Conservation (phyloP, 2,888 invertebrate genomes). For the Yponomeuta evonymella region DNA sequence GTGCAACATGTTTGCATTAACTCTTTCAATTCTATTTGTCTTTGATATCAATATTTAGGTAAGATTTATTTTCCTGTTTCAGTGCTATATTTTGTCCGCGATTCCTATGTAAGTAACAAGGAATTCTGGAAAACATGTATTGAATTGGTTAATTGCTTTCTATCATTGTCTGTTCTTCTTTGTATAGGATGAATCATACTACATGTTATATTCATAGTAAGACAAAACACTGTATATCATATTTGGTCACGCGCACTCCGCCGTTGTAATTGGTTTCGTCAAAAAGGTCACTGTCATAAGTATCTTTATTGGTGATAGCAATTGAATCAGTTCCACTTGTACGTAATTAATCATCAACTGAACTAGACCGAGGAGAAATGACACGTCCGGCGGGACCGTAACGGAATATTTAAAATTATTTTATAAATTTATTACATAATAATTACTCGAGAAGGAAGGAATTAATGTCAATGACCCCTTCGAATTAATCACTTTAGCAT, state of each 20-base stretch:
- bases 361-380: slow-evolving; percentile 17
- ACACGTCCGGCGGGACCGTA: background rate
- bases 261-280: slow-evolving; percentile 36
- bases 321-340: slow-evolving; percentile 75
- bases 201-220: slow-evolving; percentile 1
- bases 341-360: slow-evolving; percentile 69
- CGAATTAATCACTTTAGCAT: slow-evolving; percentile 5
- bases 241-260: slow-evolving; percentile 16
- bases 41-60: too few species aligned
- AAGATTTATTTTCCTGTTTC: too few species aligned
- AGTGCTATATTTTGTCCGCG: too few species aligned
- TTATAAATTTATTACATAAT: background rate
- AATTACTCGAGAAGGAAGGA: too few species aligned
- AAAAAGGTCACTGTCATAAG: slow-evolving; percentile 64
- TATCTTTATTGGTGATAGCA: slow-evolving; percentile 61
- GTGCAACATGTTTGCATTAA: background rate
- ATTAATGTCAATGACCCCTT: slow-evolving; percentile 5
- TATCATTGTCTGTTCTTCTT: background rate
- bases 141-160: background rate
- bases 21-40: background rate
- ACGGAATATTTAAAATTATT: background rate
- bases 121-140: background rate
- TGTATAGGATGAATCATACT: background rate
- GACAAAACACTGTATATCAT: background rate
- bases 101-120: too few species aligned